Conservation (phyloP, 2,888 invertebrate species). For the Omphaloscelis lunosa region DNA sequence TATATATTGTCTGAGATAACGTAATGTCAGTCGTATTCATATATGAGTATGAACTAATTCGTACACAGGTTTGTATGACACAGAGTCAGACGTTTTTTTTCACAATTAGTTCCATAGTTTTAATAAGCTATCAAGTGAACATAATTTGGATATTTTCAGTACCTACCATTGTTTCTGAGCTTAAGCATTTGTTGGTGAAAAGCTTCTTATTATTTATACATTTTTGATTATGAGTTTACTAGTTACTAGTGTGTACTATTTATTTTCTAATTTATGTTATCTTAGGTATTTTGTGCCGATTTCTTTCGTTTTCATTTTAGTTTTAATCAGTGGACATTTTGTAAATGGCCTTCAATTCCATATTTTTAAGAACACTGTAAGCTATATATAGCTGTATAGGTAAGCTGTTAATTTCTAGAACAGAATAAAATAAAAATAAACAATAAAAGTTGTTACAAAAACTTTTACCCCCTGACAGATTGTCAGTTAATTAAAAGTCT, state of each 20-base stretch:
- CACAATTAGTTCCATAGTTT: too few species aligned
- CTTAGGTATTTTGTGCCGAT: background rate
- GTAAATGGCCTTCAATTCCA: background rate
- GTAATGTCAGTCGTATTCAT: background rate
- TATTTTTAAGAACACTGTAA: too few species aligned
- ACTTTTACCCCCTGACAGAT: background rate
- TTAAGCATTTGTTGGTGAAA: background rate
- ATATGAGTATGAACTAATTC: background rate
- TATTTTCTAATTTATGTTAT: background rate
- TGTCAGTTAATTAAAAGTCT: background rate
- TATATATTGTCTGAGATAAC: background rate
- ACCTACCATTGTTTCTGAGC: background rate
- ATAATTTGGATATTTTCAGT: background rate
- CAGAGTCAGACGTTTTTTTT: background rate
- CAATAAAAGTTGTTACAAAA: background rate
- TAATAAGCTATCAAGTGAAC: background rate
- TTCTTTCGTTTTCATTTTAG: background rate
- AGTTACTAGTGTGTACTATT: background rate
- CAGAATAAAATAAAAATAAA: background rate
- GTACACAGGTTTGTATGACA: too few species aligned
- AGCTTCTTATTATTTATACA: background rate
- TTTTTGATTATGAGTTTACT: too few species aligned
- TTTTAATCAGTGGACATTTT: background rate
- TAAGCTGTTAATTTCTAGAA: too few species aligned
- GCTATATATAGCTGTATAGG: too few species aligned